Percentiles rank a stretch among this genome's conserved stretches.
phyloP scores from a whole-genome alignment of 2,888 invertebrate genomes.

The Dioctria rufipes region DNA sequence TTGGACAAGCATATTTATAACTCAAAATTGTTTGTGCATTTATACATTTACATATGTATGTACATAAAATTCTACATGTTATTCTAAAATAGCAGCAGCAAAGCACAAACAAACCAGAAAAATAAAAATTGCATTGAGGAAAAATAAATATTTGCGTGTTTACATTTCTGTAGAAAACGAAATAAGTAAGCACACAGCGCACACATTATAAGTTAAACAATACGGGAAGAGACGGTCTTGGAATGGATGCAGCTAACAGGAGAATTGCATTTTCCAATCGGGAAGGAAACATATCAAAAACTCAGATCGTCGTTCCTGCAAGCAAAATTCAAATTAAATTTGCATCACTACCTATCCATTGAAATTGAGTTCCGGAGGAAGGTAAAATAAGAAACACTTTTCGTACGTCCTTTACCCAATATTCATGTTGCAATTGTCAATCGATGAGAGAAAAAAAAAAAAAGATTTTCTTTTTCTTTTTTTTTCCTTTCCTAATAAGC shows the following conservation, averaged over 20 bases:
- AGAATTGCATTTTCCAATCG: conserved; percentile 10
- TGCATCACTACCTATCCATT: conserved; percentile 23
- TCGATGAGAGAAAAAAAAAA: background rate
- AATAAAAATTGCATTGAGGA: background rate
- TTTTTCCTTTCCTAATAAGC: background rate
- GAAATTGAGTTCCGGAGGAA: background rate
- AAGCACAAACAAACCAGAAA: too few relatives aligned
- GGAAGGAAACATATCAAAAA: background rate
- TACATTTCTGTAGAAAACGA: conserved; percentile 6
- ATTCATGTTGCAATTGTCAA: background rate
- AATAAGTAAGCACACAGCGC: background rate
- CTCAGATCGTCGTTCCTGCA: background rate
- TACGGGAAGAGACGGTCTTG: background rate
- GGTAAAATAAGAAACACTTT: conserved; percentile 12
- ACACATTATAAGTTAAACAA: conserved; percentile 1
- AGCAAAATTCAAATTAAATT: conserved; percentile 13
- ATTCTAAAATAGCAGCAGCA: too few relatives aligned
- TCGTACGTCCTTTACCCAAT: background rate
- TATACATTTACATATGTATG: too few relatives aligned
- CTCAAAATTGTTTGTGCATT: too few relatives aligned
- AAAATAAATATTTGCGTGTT: conserved; percentile 24
- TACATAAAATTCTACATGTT: too few relatives aligned
- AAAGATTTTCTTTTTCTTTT: background rate
- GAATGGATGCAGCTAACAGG: background rate
- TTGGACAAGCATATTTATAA: too few relatives aligned